Conservation (phyloP, 2,888 invertebrate genomes). For the Rhyacophila evoluta region DNA sequence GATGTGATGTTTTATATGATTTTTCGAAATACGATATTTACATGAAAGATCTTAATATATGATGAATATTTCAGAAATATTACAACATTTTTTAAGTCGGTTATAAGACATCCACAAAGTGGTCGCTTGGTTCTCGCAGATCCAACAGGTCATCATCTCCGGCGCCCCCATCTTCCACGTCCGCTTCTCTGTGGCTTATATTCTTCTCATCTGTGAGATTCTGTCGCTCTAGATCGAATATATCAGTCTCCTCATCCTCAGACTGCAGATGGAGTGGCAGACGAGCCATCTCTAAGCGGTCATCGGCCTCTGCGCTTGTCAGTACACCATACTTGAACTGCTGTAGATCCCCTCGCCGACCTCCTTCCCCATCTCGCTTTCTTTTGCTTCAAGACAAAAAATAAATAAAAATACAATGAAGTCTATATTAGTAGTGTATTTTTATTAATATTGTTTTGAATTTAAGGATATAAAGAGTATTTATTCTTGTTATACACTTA, state of each 20-base stretch:
- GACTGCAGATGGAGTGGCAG: constrained; percentile 68
- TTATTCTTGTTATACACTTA: neutral
- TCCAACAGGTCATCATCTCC: constrained; percentile 49
- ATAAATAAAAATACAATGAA: constrained; percentile 56
- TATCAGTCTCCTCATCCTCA: constrained; percentile 68
- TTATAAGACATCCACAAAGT: constrained; percentile 50
- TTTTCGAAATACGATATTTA: no score
- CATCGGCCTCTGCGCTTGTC: constrained; percentile 64
- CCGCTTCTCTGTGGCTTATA: neutral
- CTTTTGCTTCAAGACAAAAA: constrained; percentile 60
- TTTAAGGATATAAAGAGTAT: neutral
- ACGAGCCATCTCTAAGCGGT: constrained; percentile 65
- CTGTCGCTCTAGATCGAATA: constrained; percentile 65
- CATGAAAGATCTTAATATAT: no score
- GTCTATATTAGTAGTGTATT: no score
- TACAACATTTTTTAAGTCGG: neutral
- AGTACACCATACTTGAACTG: constrained; percentile 69
- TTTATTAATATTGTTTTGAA: no score
- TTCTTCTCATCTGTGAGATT: neutral
- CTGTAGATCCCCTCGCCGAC: constrained; percentile 62
- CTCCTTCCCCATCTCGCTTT: constrained; percentile 61
- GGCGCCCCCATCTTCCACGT: constrained; percentile 38
- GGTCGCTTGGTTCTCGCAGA: constrained; percentile 32
- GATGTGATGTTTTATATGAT: no score
- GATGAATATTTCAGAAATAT: no score